phyloP scores from a whole-genome alignment of 2,888 invertebrate species.

The Pimpla rufipes region DNA sequence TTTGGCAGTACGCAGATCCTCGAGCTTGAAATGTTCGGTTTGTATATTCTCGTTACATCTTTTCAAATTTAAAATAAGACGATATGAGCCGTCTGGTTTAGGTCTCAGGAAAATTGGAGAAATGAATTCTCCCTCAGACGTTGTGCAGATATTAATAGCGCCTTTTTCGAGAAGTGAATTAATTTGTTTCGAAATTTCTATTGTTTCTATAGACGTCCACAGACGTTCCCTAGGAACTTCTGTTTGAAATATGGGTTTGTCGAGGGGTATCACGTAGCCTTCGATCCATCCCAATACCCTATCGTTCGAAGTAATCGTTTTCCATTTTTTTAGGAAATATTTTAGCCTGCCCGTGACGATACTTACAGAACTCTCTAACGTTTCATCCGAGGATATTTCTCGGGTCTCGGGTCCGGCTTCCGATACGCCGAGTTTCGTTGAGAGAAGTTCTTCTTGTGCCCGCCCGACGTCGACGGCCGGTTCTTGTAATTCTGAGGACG shows the following conservation, averaged over 20 bases:
- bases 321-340: slow-evolving; percentile 42
- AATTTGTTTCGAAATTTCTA: slow-evolving; percentile 3
- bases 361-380: slow-evolving; percentile 24
- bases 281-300: slow-evolving; percentile 44
- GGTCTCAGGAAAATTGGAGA: neutral
- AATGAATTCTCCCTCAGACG: slow-evolving; percentile 4
- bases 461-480: slow-evolving; percentile 25
- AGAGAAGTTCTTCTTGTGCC: slow-evolving; percentile 38
- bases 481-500: slow-evolving; percentile 14
- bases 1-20: slow-evolving; percentile 29
- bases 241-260: slow-evolving; percentile 8
- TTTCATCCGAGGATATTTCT: slow-evolving; percentile 22
- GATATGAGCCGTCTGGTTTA: neutral
- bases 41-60: slow-evolving; percentile 18
- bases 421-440: slow-evolving; percentile 13
- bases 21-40: slow-evolving; percentile 44
- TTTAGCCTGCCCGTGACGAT: slow-evolving; percentile 46
- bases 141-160: slow-evolving; percentile 13
- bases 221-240: slow-evolving; percentile 15
- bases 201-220: slow-evolving; percentile 36
- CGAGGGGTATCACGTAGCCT: slow-evolving; percentile 38
- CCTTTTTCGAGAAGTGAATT: slow-evolving; percentile 1
- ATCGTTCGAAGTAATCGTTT: slow-evolving; percentile 37
- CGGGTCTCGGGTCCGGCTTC: neutral
- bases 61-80: slow-evolving; percentile 31